A percentile compares a stretch with the other conserved stretches of the same genome.
These are phyloP conservation scores for Meloidogyne exigua DNA, from an alignment of 1,140 invertebrate species.

Conservation along the genomic window DNA sequence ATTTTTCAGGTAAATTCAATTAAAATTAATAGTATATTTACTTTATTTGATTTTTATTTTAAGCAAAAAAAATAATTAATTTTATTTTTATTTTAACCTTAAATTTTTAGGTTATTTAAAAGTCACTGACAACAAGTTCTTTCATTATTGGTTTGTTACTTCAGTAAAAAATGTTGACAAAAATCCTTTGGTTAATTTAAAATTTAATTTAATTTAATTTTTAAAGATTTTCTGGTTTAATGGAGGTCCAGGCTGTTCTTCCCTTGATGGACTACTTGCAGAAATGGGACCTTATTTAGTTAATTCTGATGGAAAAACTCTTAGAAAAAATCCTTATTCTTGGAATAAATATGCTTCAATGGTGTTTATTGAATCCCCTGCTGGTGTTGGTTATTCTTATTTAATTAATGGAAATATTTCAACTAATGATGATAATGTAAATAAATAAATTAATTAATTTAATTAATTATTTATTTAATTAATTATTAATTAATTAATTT, in stretches of 20 bases:
- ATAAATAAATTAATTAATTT: background rate
- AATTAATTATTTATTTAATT: conserved; percentile 50
- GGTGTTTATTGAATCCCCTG: conserved; percentile 52
- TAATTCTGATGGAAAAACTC: conserved; percentile 63
- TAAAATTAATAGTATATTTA: background rate
- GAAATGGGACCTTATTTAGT: conserved; percentile 69
- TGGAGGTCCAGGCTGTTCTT: conserved; percentile 69
- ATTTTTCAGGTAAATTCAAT: background rate
- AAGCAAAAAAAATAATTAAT: background rate
- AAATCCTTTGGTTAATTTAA: conserved; percentile 67
- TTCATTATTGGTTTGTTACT: conserved; percentile 66
- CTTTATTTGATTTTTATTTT: background rate
- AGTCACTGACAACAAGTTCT: conserved; percentile 29
- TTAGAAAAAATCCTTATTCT: conserved; percentile 56
- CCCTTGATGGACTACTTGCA: conserved; percentile 66
- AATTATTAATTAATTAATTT: conserved; percentile 48
- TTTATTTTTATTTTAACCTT: background rate
- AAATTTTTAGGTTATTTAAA: conserved; percentile 26
- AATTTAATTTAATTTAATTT: background rate
- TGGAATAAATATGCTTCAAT: conserved; percentile 58
- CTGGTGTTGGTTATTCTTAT: conserved; percentile 42
- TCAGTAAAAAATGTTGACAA: conserved; percentile 63
- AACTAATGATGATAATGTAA: conserved; percentile 32
- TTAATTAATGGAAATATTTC: conserved; percentile 15
- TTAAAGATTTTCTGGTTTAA: conserved; percentile 68